Conservation (phyloP, 2,888 invertebrate species). For the Xestobium rufovillosum region DNA sequence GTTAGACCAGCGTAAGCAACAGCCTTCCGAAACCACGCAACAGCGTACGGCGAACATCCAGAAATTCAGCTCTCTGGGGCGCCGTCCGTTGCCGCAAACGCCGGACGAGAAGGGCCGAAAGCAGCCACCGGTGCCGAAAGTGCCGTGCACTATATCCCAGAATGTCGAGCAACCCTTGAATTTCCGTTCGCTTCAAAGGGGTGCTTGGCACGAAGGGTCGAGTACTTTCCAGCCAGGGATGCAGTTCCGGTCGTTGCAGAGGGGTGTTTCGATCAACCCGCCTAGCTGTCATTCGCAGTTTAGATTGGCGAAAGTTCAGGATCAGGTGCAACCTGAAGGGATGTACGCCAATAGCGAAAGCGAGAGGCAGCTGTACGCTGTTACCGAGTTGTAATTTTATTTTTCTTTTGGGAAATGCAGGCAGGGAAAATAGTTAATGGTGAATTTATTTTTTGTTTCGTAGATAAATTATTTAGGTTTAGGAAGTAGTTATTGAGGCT, state of each 20-base stretch:
- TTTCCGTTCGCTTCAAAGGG: slow-evolving; percentile 47
- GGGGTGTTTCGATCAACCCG: slow-evolving; percentile 35
- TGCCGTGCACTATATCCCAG: slow-evolving; percentile 37
- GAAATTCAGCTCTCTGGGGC: slow-evolving; percentile 42
- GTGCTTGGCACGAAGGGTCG: slow-evolving; percentile 38
- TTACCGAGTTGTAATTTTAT: slow-evolving; percentile 57
- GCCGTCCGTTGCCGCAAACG: slow-evolving; percentile 42
- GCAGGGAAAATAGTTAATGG: slow-evolving; percentile 29
- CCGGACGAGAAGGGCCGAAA: slow-evolving; percentile 41
- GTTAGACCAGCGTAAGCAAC: slow-evolving; percentile 46
- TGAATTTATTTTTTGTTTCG: neutral
- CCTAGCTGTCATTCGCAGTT: slow-evolving; percentile 36
- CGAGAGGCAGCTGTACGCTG: slow-evolving; percentile 57
- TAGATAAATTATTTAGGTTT: too few relatives aligned
- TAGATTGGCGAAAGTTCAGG: slow-evolving; percentile 40
- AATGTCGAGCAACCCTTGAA: slow-evolving; percentile 40
- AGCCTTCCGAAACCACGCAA: slow-evolving; percentile 38
- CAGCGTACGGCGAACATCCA: slow-evolving; percentile 42
- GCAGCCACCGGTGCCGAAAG: slow-evolving; percentile 40
- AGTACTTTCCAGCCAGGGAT: slow-evolving; percentile 36
- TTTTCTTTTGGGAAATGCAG: slow-evolving; percentile 42
- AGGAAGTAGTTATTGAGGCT: too few relatives aligned
- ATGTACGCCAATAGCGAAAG: slow-evolving; percentile 44
- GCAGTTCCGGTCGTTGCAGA: slow-evolving; percentile 45
- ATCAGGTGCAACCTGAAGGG: slow-evolving; percentile 36